Base-by-base conservation (phyloP, 2,113 vertebrate genomes). In the Shinisaurus crocodilurus region DNA sequence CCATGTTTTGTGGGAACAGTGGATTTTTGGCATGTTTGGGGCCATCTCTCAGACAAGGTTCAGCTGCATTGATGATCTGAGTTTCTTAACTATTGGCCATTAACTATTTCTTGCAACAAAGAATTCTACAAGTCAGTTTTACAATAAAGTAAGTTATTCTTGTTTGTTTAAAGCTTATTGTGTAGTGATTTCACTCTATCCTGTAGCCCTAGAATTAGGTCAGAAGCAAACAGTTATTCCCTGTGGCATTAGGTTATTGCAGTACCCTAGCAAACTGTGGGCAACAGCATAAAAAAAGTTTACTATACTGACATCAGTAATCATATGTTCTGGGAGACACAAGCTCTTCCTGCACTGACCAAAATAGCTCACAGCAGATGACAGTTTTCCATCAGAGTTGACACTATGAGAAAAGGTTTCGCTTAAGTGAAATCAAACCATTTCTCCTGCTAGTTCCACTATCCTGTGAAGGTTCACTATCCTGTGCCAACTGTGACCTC, bases 361-460 rank as follows among this genome's bases (percentile, higher is more conserved):
- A 50, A 60, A n/a, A 3, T 2, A 29, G n/a, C 54, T 88, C 1
- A 0, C 43, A 69, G 80, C 65, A 37, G 65, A n/a, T 72, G 65
- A 75, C 69, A 50, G 40, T 69, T 72, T 82, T 13, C 27, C 77
- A 0, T 0, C 32, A 79, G 43, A 0, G 15, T 4, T 80, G 60
- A 48, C 12, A 32, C 32, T 40, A 63, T 32, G 0, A 0, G 2
- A 32, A 57, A 43, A 0, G 65, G 70, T 77, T 88, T 69, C 1
- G 7, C 43, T 0, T 65, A 34, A 1, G 0, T 0, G 48, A 3
- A 34, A 23, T 57, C 0, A 9, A 12, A 82, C n/a, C 40, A 67
- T 57, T 65, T 37, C 18, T 75, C 20, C 1, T 15, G n/a, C 70
- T 25, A 48, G 34, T 48, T 92, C 50, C 76, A 20, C 60, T 63